Evolutionary conservation across 2,888 invertebrate genomes (phyloP).

Genomic region (Caenorhabditis panamensis): DNA sequence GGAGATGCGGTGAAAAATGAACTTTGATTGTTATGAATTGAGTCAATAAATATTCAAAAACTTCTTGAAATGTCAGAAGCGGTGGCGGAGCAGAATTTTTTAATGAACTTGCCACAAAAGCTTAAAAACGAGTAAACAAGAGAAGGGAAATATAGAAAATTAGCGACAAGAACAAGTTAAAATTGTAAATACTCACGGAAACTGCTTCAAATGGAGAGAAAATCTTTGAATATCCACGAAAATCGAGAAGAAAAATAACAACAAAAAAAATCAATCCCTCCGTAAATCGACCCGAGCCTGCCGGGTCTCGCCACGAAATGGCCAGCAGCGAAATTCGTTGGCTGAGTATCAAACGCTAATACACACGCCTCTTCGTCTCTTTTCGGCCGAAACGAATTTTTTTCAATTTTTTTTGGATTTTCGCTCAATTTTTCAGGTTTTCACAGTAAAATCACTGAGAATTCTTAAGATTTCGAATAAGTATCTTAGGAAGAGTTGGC

Average conservation of each 20-base stretch:
- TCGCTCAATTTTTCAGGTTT: constrained; percentile 1
- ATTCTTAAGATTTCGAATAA: too few relatives aligned
- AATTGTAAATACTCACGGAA: neutral
- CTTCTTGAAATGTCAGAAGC: neutral
- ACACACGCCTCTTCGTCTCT: constrained; percentile 23
- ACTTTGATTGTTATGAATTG: constrained; percentile 6
- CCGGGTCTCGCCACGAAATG: constrained; percentile 46
- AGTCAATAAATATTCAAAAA: constrained; percentile 7
- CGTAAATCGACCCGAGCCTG: constrained; percentile 45
- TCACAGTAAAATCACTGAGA: too few relatives aligned
- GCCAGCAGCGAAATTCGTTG: constrained; percentile 43
- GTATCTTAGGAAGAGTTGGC: neutral
- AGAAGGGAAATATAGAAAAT: neutral
- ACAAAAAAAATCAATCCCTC: constrained; percentile 31
- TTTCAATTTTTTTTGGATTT: constrained; percentile 43
- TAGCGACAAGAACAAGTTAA: neutral
- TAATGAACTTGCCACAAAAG: too few relatives aligned
- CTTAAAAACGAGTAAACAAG: too few relatives aligned
- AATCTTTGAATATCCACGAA: neutral
- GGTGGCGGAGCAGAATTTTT: too few relatives aligned
- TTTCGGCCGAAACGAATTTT: constrained; percentile 32
- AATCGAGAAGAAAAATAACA: constrained; percentile 2
- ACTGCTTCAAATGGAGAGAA: neutral
- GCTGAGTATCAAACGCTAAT: constrained; percentile 63
- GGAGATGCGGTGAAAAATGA: constrained; percentile 26